phyloP scores from a whole-genome alignment of 2,797 vertebrate genomes.

The Platalea minor region DNA sequence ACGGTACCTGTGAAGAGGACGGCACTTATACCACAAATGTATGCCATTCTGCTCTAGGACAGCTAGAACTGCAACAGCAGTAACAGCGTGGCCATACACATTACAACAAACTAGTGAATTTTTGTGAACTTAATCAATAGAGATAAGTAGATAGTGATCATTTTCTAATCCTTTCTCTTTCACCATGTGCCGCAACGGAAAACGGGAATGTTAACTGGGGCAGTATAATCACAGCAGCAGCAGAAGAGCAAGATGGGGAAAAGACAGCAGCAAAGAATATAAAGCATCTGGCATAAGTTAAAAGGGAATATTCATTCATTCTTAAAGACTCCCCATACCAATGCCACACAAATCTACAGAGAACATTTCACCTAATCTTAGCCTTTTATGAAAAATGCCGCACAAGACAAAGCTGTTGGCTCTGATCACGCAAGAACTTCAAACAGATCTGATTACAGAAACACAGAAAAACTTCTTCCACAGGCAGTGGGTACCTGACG shows the following conservation, averaged over 20 bases:
- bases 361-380: background rate
- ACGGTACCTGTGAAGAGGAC: background rate
- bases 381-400: background rate
- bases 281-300: background rate
- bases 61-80: background rate
- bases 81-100: background rate
- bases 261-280: background rate
- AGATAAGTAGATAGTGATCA: background rate
- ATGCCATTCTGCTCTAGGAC: background rate
- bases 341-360: background rate
- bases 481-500: background rate
- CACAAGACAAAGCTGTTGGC: background rate
- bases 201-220: background rate
- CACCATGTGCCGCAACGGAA: background rate
- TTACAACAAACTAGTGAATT: background rate
- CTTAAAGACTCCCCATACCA: background rate
- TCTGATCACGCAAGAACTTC: background rate
- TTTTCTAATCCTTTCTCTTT: background rate
- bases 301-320: background rate
- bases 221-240: background rate
- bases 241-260: background rate
- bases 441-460: background rate
- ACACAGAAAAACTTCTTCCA: background rate
- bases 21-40: background rate
- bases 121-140: background rate